Evolutionary conservation across 1,140 invertebrate genomes (phyloP), one percentile per base, ranked within the genome.

Genomic region (Pemphigus obesinymphae): DNA sequence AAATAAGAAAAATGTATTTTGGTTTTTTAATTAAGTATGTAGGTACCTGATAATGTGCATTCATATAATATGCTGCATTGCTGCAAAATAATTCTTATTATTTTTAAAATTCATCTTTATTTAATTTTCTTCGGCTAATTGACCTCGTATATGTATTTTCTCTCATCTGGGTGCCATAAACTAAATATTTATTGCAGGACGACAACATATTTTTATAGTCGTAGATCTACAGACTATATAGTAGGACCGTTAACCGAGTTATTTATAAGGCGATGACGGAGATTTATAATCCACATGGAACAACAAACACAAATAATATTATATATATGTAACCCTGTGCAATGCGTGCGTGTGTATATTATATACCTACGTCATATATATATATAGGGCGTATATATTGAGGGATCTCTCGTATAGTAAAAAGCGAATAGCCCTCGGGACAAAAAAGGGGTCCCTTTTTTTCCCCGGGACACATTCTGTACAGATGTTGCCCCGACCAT

Each of bases 191-290:
- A 73, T 73, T 29, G 40, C 48, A 20, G 43, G 23, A 29, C 48
- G 50, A 53, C 70, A 48, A 75, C 50, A 75, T 75, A 6, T 10
- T 6, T 66, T n/a, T 37, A 37, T 23, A 34, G n/a, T 58, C 23
- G 11, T 26, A 15, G 53, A 26, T 55, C 23, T 15, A 55, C 3
- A 26, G n/a, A n/a, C n/a, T 20, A 63, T 0, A 26, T 45, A 20
- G n/a, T 8, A 29, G 11, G 23, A 43, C n/a, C 23, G 40, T 45
- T 70, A 45, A 15, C 68, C 17, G 72, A 37, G 72, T 75, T 75
- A 75, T 75, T 75, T 75, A 75, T 75, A 75, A 37, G 72, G 48
- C 50, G 72, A 53, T 53, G 45, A 75, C 45, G 48, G 50, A 50
- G 68, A 70, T 70, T 70, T 45, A 70, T 70, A 70, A 29, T 70